Base-by-base conservation (phyloP, 1,140 invertebrate species). In the Eufriesea mexicana region DNA sequence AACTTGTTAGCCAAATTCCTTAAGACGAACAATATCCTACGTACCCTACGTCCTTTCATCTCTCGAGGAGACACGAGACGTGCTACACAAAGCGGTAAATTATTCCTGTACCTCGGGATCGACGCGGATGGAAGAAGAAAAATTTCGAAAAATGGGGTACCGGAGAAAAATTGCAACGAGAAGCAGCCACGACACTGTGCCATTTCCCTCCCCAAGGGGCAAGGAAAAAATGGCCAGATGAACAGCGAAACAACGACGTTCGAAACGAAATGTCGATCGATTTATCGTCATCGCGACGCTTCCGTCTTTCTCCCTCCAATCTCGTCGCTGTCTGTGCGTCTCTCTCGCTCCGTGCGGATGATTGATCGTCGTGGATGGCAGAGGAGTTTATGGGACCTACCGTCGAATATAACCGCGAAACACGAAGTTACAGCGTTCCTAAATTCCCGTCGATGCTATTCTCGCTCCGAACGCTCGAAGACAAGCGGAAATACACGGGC, bases 391-490 rank as follows among this genome's bases (percentile, higher is more conserved):
- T 25, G 70, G 54, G 35, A 51, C 61, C 75, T 57, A 59, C 28
- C 70, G 78, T 74, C 49, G 49, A 68, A 62, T 59, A 80, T 61
- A 70, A 61, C 64, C 64, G n/a, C 54, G 64, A 62, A 61, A 61
- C 61, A 68, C 76, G 61, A 45, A 45, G 59, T n/a, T 67, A 70
- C 47, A 73, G 49, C 75, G 75, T 54, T 73, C 47, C 68, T 70
- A 62, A 83, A 72, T 80, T 84, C 49, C 28, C 28, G 23, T 20
- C 68, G 42, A 59, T 57, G 57, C 72, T 84, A 84, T 73, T 62
- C 74, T 77, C 54, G 80, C 54, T 2, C 10, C 9, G 64, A 20
- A 54, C 9, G 45, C 28, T 49, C 45, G 42, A 54, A 68, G 28
- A 83, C 54, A 68, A 77, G 55, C 64, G 54, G 80, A 77, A 83